These are phyloP conservation scores for Cepphus grylle DNA, from an alignment of 2,113 vertebrate species.

Conservation along the genomic window DNA sequence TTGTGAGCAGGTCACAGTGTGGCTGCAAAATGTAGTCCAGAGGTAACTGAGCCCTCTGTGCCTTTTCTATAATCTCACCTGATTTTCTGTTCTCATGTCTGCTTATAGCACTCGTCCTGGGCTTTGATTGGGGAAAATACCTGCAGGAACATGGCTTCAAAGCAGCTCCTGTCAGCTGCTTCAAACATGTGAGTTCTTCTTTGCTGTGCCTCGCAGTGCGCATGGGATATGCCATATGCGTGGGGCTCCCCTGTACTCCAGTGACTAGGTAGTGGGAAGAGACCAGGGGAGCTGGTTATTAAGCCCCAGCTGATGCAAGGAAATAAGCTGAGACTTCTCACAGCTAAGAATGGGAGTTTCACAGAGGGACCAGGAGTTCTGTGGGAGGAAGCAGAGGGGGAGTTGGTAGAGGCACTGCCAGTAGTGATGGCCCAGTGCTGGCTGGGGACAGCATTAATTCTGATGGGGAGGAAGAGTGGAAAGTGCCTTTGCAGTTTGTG, in stretches of 20 bases:
- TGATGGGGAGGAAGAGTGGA: neutral
- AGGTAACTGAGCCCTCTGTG: neutral
- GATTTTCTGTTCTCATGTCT: neutral
- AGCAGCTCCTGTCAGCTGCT: conserved; percentile 89
- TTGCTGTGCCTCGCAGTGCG: neutral
- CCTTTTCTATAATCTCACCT: neutral
- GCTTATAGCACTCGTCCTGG: conserved; percentile 65
- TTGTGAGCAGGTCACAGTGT: neutral
- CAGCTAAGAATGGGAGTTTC: neutral
- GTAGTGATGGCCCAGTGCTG: neutral
- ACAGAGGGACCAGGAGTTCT: neutral
- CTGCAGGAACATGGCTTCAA: conserved; percentile 83
- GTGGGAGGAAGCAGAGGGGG: neutral
- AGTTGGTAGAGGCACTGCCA: neutral
- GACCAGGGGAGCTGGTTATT: neutral
- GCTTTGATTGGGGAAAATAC: conserved; percentile 92
- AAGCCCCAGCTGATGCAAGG: neutral
- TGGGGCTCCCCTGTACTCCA: neutral
- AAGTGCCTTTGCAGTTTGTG: neutral
- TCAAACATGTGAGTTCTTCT: conserved; percentile 87
- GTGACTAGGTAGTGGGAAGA: neutral
- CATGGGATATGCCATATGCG: rapidly evolving
- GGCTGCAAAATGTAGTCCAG: neutral
- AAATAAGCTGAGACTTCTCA: neutral
- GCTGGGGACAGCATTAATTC: neutral